Evolutionary conservation across 2,113 vertebrate genomes (phyloP).

Genomic region (Toxotes jaculatrix): DNA sequence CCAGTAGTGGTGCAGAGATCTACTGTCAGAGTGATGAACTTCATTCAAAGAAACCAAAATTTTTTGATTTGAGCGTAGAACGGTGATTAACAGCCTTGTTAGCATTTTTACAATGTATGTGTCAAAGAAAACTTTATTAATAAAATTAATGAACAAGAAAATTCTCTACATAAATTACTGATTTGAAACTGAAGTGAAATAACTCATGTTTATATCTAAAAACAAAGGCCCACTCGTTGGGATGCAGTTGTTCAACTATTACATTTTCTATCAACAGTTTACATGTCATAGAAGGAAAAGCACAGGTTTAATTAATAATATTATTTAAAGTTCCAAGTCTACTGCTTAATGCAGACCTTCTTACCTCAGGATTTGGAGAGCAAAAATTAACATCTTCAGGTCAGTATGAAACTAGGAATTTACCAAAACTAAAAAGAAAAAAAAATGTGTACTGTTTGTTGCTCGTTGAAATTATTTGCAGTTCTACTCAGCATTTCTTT

Average conservation of each 20-base stretch:
- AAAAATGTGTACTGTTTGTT: too few relatives aligned
- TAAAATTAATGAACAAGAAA: slow-evolving; percentile 4
- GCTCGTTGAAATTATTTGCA: too few relatives aligned
- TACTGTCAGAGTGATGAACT: not conserved
- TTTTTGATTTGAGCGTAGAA: not conserved
- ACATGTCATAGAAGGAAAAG: not conserved
- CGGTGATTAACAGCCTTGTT: not conserved
- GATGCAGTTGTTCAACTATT: not conserved
- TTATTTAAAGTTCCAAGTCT: too few relatives aligned
- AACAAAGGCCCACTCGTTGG: too few relatives aligned
- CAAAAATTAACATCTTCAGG: too few relatives aligned
- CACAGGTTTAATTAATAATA: too few relatives aligned
- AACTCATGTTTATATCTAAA: too few relatives aligned
- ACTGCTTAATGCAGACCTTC: too few relatives aligned
- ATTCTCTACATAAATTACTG: not conserved
- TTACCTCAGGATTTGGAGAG: too few relatives aligned
- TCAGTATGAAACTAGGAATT: too few relatives aligned
- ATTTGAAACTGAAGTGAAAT: not conserved
- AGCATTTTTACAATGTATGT: not conserved
- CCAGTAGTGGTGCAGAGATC: not conserved
- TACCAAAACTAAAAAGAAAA: too few relatives aligned
- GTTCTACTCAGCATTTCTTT: too few relatives aligned
- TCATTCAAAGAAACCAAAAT: not conserved
- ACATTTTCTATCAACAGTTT: not conserved
- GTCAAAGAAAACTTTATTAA: not conserved